Evolutionary conservation across 2,797 vertebrate species (phyloP).

Genomic region (Mus minutoides): DNA sequence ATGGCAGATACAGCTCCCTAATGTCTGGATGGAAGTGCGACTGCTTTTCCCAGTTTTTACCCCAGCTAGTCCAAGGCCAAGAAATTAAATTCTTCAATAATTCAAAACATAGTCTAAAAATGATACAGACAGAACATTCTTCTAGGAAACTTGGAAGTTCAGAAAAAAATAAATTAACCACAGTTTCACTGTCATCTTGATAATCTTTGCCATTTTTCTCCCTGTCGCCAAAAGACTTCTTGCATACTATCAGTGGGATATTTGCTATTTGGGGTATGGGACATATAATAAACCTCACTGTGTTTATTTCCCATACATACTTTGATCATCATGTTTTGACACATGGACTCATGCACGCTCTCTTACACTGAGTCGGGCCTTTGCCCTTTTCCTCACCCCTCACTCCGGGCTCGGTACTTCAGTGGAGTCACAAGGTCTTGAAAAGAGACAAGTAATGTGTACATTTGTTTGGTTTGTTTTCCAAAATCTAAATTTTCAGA

Average conservation of each 20-base stretch:
- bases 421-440: not conserved
- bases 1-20: not conserved
- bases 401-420: not conserved
- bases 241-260: not conserved
- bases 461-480: not conserved
- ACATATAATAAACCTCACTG: not conserved
- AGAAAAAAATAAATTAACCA: not conserved
- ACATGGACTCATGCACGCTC: not conserved
- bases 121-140: not conserved
- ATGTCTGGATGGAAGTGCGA: not conserved
- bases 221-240: not conserved
- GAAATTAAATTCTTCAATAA: not conserved
- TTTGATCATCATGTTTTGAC: not conserved
- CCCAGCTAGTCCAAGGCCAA: not conserved
- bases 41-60: not conserved
- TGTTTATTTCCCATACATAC: not conserved
- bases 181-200: not conserved
- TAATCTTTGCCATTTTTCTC: not conserved
- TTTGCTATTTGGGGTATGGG: not conserved
- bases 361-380: not conserved
- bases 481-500: not conserved
- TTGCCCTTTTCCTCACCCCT: not conserved
- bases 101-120: not conserved
- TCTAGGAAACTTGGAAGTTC: conserved; percentile 14
- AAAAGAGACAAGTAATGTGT: conserved; percentile 9